Conservation (phyloP, 2,113 vertebrate genomes). For the Corythaixoides concolor region DNA sequence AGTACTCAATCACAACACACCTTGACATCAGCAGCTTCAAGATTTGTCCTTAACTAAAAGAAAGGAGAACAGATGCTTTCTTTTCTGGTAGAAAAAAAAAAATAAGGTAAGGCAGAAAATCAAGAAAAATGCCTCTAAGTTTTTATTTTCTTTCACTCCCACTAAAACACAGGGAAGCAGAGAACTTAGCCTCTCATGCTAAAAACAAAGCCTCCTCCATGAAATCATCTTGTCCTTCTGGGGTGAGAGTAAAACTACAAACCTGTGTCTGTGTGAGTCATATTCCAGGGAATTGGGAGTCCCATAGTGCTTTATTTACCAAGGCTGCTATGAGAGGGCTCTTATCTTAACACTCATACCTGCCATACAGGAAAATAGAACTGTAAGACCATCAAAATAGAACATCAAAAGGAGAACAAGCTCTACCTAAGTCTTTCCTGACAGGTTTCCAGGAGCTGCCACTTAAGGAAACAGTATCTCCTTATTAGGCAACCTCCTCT, state of each 20-base stretch:
- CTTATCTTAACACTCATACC: neutral
- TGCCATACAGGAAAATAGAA: neutral
- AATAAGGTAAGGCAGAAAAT: neutral
- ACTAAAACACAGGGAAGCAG: neutral
- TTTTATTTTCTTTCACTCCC: neutral
- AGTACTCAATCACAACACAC: neutral
- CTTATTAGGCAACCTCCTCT: neutral
- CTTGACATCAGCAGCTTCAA: neutral
- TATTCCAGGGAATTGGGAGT: neutral
- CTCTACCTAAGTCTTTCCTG: neutral
- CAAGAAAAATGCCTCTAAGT: neutral
- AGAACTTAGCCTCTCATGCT: neutral
- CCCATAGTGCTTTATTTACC: neutral
- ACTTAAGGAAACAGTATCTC: neutral
- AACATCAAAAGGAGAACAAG: no score
- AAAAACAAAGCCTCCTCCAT: neutral
- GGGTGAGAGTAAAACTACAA: no score
- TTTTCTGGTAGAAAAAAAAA: neutral
- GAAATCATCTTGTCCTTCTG: neutral
- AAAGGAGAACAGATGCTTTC: neutral
- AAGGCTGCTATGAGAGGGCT: neutral
- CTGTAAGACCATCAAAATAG: neutral
- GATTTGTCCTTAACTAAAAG: neutral
- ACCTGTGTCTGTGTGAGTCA: neutral
- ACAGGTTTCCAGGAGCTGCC: neutral